A percentile compares a stretch with the other conserved stretches of the same genome.
Evolutionary conservation across 1,140 invertebrate species (phyloP).

Genomic region (Dendroctonus ponderosae): DNA sequence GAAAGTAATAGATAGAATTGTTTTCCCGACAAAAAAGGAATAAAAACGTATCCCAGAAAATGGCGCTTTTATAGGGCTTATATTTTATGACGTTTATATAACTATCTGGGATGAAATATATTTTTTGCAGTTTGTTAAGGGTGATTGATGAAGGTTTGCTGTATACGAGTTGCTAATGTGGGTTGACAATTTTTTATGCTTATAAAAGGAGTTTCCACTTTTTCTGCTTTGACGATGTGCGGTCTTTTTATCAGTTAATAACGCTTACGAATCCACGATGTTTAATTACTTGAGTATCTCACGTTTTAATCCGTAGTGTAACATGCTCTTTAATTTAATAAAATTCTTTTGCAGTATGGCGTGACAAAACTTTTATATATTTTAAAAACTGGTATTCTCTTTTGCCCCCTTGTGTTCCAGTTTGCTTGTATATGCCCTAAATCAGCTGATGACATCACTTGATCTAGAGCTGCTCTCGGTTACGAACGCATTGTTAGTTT

Average conservation of each 20-base stretch:
- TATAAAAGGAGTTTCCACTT: not conserved
- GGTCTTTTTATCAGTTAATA: constrained; percentile 5
- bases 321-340: too few relatives aligned
- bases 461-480: too few relatives aligned
- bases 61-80: constrained; percentile 32
- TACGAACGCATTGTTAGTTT: too few relatives aligned
- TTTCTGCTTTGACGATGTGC: constrained; percentile 1
- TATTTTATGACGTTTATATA: constrained; percentile 37
- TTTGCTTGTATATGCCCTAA: too few relatives aligned
- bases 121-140: constrained; percentile 14
- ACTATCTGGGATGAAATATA: constrained; percentile 27
- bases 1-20: constrained; percentile 30
- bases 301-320: too few relatives aligned
- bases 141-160: constrained; percentile 5
- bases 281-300: too few relatives aligned
- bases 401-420: too few relatives aligned
- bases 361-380: too few relatives aligned
- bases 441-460: too few relatives aligned
- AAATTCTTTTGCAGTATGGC: too few relatives aligned
- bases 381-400: too few relatives aligned
- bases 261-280: not conserved
- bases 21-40: constrained; percentile 16
- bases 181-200: constrained; percentile 10
- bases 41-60: constrained; percentile 7
- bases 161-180: constrained; percentile 11